Conservation (phyloP, 2,888 invertebrate species). For the Catocala fraxini region DNA sequence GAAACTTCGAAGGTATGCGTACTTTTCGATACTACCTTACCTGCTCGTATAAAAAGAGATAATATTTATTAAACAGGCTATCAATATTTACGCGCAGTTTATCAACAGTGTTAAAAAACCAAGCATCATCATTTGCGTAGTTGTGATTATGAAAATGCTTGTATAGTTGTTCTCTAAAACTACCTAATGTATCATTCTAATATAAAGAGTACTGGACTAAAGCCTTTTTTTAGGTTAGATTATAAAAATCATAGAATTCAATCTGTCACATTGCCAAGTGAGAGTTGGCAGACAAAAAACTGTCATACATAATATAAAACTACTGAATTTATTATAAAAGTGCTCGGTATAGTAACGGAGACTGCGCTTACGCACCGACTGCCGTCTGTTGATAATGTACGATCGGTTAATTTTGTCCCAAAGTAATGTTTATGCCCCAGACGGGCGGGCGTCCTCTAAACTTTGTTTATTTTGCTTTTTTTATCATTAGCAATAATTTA, state of each 20-base stretch:
- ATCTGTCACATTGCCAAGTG: background rate
- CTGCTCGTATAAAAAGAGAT: too few species aligned
- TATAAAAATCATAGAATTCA: background rate
- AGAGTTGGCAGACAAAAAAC: conserved; percentile 1
- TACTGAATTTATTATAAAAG: background rate
- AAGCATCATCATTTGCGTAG: too few species aligned
- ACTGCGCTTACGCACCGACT: conserved; percentile 21
- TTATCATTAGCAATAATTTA: conserved; percentile 26
- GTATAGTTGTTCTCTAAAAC: too few species aligned
- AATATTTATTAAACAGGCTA: too few species aligned
- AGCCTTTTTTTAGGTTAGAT: background rate
- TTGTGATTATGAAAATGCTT: too few species aligned
- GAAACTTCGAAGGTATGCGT: too few species aligned
- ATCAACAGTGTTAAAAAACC: too few species aligned
- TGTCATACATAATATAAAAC: background rate
- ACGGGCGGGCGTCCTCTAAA: conserved; percentile 46
- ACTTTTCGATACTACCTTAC: too few species aligned
- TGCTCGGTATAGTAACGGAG: conserved; percentile 9
- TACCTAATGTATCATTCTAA: too few species aligned
- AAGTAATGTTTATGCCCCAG: conserved; percentile 41
- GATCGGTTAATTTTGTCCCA: conserved; percentile 50
- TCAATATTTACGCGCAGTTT: too few species aligned
- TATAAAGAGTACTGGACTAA: too few species aligned
- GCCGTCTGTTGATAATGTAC: conserved; percentile 40
- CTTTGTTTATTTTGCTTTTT: conserved; percentile 48